Percentiles rank a stretch among this genome's conserved stretches.
Evolutionary conservation across 2,888 invertebrate genomes (phyloP).

Genomic region (Chrysomela aeneicollis): DNA sequence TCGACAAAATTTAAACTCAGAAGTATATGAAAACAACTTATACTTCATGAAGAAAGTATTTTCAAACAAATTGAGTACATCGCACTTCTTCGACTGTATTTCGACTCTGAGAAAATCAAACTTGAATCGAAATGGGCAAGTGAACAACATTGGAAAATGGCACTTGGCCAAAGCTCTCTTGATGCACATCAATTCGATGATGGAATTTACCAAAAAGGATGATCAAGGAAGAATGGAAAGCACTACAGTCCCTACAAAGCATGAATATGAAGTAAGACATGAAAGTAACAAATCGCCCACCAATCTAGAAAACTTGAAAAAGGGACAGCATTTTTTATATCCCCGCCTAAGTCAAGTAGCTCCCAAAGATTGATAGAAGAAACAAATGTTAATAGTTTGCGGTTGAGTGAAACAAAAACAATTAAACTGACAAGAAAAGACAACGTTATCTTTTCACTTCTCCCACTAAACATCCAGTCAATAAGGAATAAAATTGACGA

Average conservation of each 20-base stretch:
- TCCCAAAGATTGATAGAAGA: neutral
- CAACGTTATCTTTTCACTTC: neutral
- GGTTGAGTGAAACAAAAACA: neutral
- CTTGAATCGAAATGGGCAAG: conserved; percentile 9
- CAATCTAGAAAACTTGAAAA: neutral
- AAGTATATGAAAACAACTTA: neutral
- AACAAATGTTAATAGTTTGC: neutral
- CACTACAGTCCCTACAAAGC: neutral
- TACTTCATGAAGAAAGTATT: conserved; percentile 1
- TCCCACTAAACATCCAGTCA: neutral
- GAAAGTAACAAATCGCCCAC: neutral
- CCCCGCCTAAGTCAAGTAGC: neutral
- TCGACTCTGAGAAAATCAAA: conserved; percentile 10
- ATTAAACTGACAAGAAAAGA: neutral
- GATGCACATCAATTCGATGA: conserved; percentile 4
- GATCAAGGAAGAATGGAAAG: neutral
- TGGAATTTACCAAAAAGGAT: conserved; percentile 8
- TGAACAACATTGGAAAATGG: conserved; percentile 11
- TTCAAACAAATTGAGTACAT: neutral
- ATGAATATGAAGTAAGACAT: neutral
- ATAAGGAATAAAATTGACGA: neutral
- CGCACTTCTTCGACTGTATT: conserved; percentile 13
- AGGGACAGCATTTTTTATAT: conserved; percentile 3
- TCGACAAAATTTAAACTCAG: neutral
- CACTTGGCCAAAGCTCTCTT: conserved; percentile 13